Percentiles rank a stretch among this genome's conserved stretches.
Conservation (phyloP, 2,113 vertebrate genomes). For the Micronycteris hirsuta region DNA sequence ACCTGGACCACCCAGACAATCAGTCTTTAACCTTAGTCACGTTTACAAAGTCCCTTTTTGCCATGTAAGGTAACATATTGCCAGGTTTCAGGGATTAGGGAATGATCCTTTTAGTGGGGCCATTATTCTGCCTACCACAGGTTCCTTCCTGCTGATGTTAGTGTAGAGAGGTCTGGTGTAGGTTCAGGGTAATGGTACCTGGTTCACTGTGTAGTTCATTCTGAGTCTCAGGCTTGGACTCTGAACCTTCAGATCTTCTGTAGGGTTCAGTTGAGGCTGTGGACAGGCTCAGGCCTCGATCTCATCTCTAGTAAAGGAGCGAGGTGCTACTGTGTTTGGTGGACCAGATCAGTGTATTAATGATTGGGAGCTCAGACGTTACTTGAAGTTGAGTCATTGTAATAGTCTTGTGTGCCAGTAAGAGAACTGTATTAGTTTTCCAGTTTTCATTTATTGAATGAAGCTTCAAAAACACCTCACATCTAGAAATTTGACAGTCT, state of each 20-base stretch:
- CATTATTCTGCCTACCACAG: not conserved
- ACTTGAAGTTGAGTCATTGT: not conserved
- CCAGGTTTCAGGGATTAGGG: not conserved
- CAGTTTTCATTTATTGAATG: conserved; percentile 12
- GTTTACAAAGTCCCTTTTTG: not conserved
- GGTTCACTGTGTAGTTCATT: not conserved
- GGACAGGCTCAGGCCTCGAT: not conserved
- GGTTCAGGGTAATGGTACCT: not conserved
- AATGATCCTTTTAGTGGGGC: not conserved
- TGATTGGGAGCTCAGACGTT: not conserved
- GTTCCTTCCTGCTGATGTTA: not conserved
- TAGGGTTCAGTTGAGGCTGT: not conserved
- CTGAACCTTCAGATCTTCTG: not conserved
- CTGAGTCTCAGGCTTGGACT: not conserved
- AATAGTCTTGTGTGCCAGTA: not conserved
- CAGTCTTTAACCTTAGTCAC: not conserved
- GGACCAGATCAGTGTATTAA: not conserved
- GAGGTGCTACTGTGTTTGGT: not conserved
- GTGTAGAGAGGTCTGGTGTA: not conserved
- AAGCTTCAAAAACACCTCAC: not conserved
- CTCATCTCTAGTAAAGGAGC: not conserved
- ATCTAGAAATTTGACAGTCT: not conserved
- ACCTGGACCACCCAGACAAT: not conserved
- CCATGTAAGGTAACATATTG: not conserved
- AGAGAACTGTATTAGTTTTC: not conserved